Percentiles rank a stretch among this genome's conserved stretches.
Evolutionary conservation across 2,888 invertebrate genomes (phyloP).

Genomic region (Bellardia pandia): DNA sequence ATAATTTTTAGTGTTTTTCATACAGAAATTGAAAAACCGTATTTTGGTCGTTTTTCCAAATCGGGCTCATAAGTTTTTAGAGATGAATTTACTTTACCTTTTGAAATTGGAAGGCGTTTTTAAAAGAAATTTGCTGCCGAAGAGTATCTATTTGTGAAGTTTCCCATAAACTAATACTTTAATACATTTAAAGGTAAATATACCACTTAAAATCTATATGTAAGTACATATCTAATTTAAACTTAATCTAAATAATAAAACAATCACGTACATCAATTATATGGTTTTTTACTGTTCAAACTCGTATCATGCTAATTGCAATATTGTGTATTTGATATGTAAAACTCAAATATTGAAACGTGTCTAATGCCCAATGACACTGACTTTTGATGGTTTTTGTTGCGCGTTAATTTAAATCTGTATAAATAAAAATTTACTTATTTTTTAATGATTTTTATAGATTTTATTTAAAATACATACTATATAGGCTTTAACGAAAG

Average conservation of each 20-base stretch:
- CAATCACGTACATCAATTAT: slow-evolving; percentile 2
- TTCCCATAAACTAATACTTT: too few species aligned
- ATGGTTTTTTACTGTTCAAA: background rate
- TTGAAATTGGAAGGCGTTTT: too few species aligned
- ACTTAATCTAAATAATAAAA: background rate
- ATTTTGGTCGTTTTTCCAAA: too few species aligned
- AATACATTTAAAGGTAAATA: too few species aligned
- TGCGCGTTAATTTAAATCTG: slow-evolving; percentile 11
- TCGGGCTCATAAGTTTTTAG: too few species aligned
- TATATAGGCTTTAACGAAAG: background rate
- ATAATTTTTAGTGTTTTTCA: too few species aligned
- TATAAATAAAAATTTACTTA: slow-evolving; percentile 1
- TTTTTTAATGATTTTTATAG: background rate
- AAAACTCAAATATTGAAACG: background rate
- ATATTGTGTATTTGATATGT: background rate
- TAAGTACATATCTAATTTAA: background rate
- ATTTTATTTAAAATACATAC: background rate
- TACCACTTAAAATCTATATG: background rate
- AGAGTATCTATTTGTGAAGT: too few species aligned
- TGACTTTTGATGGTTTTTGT: slow-evolving; percentile 9
- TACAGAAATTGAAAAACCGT: too few species aligned
- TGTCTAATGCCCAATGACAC: background rate
- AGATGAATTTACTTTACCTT: too few species aligned
- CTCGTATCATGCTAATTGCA: background rate
- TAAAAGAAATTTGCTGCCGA: too few species aligned